These are phyloP conservation scores for Candidula unifasciata DNA, from an alignment of 2,888 invertebrate genomes.

Conservation along the genomic window DNA sequence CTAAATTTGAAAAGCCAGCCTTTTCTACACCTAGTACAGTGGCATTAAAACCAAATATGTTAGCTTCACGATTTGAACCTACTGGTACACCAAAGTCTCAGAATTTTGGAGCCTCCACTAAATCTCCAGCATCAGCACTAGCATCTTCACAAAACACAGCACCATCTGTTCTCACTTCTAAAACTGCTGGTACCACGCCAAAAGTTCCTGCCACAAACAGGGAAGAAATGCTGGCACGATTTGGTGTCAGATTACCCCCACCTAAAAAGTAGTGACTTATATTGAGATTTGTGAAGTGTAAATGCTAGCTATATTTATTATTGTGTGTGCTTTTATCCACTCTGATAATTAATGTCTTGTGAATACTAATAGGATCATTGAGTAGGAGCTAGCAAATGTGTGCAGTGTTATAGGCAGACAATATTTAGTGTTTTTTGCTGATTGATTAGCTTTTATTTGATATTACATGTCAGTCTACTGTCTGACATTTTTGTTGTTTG, in stretches of 20 bases:
- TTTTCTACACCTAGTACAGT: background rate
- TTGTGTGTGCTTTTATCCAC: background rate
- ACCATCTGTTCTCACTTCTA: background rate
- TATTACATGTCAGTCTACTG: too few relatives aligned
- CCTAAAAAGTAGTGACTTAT: constrained; percentile 29
- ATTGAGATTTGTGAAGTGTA: too few relatives aligned
- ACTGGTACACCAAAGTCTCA: background rate
- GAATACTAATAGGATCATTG: background rate
- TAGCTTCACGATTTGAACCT: background rate
- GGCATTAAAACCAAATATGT: background rate
- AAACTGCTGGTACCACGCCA: background rate
- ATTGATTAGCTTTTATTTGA: too few relatives aligned
- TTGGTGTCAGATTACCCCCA: constrained; percentile 48
- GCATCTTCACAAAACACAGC: background rate
- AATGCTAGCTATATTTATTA: background rate
- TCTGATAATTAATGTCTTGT: background rate
- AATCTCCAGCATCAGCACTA: background rate
- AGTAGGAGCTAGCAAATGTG: too few relatives aligned
- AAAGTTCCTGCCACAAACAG: constrained; percentile 32
- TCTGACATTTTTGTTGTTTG: too few relatives aligned
- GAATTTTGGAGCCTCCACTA: background rate
- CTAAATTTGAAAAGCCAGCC: constrained; percentile 34
- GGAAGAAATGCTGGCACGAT: constrained; percentile 46
- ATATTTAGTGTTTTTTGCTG: too few relatives aligned
- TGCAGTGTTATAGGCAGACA: too few relatives aligned